Percentiles rank a stretch among this genome's conserved stretches.
Evolutionary conservation across 2,888 invertebrate genomes (phyloP).

Genomic region (Dasypolia templi): DNA sequence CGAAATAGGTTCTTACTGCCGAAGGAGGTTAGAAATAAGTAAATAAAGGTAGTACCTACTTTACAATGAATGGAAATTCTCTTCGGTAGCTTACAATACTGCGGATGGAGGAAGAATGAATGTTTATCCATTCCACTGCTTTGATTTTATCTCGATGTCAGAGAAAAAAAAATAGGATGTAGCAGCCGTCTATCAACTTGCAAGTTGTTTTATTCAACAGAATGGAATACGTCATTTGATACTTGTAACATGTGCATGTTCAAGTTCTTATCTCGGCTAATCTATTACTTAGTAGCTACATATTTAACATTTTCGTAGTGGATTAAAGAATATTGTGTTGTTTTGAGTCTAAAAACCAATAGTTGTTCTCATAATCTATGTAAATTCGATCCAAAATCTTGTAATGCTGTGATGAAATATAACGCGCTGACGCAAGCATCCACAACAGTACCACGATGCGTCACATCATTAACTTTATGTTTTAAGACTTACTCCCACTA

Average conservation of each 20-base stretch:
- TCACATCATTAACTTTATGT: conserved; percentile 56
- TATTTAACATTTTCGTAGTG: conserved; percentile 10
- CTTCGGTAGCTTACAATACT: conserved; percentile 47
- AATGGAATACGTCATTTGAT: conserved; percentile 47
- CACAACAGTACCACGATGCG: conserved; percentile 49
- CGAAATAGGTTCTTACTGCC: conserved; percentile 30
- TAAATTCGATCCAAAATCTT: conserved; percentile 28
- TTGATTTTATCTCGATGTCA: conserved; percentile 47
- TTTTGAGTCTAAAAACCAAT: neutral
- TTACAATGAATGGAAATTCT: conserved; percentile 48
- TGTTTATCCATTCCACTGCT: conserved; percentile 58
- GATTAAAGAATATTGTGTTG: neutral
- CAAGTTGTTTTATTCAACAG: conserved; percentile 58
- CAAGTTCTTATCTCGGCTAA: conserved; percentile 29
- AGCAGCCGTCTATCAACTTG: conserved; percentile 57
- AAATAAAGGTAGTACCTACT: conserved; percentile 52
- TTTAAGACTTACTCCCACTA: conserved; percentile 64
- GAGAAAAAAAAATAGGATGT: conserved; percentile 42
- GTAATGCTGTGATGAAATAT: conserved; percentile 38
- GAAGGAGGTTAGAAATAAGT: conserved; percentile 45
- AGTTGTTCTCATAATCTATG: conserved; percentile 1
- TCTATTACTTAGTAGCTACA: conserved; percentile 28
- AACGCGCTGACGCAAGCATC: conserved; percentile 40
- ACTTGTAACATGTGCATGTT: conserved; percentile 41
- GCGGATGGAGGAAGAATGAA: conserved; percentile 56